Evolutionary conservation across 2,888 invertebrate genomes (phyloP).

Genomic region (Conchocele bisecta): DNA sequence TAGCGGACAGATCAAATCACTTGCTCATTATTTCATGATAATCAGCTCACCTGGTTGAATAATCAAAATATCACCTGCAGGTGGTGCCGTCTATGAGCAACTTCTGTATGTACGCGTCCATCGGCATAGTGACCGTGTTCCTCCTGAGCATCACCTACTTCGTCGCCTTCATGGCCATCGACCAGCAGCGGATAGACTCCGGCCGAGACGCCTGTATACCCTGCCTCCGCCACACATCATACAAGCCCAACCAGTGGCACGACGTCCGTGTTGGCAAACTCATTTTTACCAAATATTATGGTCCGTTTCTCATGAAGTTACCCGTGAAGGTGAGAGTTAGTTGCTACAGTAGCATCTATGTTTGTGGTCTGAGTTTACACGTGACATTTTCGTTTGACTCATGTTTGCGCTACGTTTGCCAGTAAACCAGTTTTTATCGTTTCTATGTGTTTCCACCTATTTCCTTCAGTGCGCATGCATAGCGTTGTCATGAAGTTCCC

Average conservation of each 20-base stretch:
- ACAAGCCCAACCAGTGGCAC: constrained; percentile 84
- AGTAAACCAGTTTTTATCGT: no score
- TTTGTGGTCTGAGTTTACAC: no score
- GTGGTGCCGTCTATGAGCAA: constrained; percentile 91
- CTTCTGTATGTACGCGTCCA: constrained; percentile 91
- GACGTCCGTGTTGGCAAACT: constrained; percentile 86
- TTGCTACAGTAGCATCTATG: no score
- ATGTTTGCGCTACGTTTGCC: no score
- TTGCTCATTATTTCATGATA: no score
- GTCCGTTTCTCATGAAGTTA: constrained; percentile 86
- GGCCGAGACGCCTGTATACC: constrained; percentile 80
- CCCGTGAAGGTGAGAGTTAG: constrained; percentile 88
- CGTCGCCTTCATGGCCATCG: constrained; percentile 89
- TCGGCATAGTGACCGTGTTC: constrained; percentile 90
- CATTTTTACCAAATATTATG: constrained; percentile 86
- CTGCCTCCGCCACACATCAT: constrained; percentile 86
- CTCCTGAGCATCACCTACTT: constrained; percentile 89
- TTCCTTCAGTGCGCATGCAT: no score
- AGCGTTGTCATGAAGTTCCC: no score
- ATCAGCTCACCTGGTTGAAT: no score
- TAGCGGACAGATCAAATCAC: no score
- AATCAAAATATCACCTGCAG: constrained; percentile 84
- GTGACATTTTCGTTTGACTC: no score
- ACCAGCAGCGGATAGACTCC: constrained; percentile 84
- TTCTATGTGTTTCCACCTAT: no score